phyloP scores from a whole-genome alignment of 2,888 invertebrate species.

The Criorhina ranunculi region DNA sequence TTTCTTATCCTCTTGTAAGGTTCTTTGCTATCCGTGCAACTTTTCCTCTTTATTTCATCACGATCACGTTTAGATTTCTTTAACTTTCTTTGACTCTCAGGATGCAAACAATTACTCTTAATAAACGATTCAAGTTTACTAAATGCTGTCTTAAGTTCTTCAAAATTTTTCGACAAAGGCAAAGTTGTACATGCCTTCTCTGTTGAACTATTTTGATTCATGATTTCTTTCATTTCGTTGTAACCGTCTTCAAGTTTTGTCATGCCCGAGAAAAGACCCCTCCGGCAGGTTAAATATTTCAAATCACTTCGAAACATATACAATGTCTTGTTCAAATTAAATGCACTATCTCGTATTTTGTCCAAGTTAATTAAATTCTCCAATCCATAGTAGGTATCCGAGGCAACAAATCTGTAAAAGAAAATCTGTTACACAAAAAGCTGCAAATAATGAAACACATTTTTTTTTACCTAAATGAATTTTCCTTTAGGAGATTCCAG shows the following conservation, averaged over 20 bases:
- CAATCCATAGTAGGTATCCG: conserved; percentile 71
- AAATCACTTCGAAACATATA: conserved; percentile 76
- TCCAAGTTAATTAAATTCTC: conserved; percentile 81
- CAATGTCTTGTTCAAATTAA: conserved; percentile 31
- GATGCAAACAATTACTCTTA: background rate
- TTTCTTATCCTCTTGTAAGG: too few relatives aligned
- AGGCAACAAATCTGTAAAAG: conserved; percentile 57
- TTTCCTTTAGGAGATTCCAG: conserved; percentile 43
- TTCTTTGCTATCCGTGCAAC: background rate
- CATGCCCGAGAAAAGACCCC: conserved; percentile 74
- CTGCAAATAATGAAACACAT: conserved; percentile 14
- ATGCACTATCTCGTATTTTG: conserved; percentile 37
- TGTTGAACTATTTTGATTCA: conserved; percentile 44
- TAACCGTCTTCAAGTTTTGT: conserved; percentile 80
- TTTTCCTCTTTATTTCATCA: background rate
- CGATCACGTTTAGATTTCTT: background rate
- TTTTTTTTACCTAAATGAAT: conserved; percentile 54
- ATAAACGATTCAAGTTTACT: conserved; percentile 31
- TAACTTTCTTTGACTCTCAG: background rate
- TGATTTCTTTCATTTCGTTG: conserved; percentile 79
- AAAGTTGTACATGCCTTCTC: background rate
- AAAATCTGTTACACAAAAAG: conserved; percentile 41
- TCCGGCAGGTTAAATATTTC: conserved; percentile 63
- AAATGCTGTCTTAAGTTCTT: conserved; percentile 51
- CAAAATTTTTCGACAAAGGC: conserved; percentile 40